These are phyloP conservation scores for Pemphredon lugubris DNA, from an alignment of 2,888 invertebrate species.

Conservation along the genomic window DNA sequence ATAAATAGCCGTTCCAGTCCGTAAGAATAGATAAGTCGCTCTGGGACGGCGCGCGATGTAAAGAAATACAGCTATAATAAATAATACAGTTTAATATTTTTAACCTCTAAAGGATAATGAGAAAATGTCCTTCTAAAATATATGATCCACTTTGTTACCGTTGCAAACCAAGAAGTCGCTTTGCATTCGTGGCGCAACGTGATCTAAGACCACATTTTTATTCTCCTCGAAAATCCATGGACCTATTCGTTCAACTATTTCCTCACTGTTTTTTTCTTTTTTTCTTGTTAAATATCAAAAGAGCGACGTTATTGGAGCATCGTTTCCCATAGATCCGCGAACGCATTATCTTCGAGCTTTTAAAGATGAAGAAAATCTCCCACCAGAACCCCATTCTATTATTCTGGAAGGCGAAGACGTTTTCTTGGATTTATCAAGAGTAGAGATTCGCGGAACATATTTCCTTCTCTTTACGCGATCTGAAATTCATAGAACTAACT, in stretches of 20 bases:
- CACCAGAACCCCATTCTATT: too few relatives aligned
- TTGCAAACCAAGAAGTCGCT: neutral
- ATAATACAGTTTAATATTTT: conserved; percentile 8
- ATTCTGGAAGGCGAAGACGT: too few relatives aligned
- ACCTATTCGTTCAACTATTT: neutral
- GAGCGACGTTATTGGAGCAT: too few relatives aligned
- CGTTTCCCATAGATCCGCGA: too few relatives aligned
- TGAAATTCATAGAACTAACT: too few relatives aligned
- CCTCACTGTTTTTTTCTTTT: neutral
- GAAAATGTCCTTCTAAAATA: neutral
- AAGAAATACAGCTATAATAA: conserved; percentile 1
- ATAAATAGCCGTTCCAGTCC: too few relatives aligned
- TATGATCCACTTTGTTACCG: conserved; percentile 3
- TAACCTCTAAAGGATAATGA: neutral
- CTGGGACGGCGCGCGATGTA: neutral
- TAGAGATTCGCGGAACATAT: too few relatives aligned
- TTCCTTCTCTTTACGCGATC: too few relatives aligned
- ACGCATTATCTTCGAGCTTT: too few relatives aligned
- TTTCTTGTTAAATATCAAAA: too few relatives aligned
- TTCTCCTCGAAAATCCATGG: neutral
- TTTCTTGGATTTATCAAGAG: too few relatives aligned
- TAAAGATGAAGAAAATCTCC: too few relatives aligned
- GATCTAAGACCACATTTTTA: conserved; percentile 6
- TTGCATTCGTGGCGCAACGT: neutral
- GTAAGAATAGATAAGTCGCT: neutral